Conservation (phyloP, 1,140 invertebrate species). For the Subanguina moxae region DNA sequence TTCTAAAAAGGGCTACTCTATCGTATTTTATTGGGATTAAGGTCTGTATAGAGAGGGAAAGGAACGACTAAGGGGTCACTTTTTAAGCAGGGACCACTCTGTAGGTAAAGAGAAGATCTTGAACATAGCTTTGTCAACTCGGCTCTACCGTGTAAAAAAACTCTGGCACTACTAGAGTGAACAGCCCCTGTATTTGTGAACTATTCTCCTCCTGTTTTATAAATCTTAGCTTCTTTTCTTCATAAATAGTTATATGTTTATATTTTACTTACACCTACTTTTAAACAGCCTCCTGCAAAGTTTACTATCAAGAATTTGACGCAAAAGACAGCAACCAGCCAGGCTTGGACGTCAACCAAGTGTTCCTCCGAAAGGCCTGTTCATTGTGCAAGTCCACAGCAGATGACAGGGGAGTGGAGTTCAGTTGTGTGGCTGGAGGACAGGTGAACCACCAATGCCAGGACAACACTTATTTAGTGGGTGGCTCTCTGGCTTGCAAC, state of each 20-base stretch:
- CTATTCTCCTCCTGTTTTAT: background rate
- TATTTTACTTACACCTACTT: background rate
- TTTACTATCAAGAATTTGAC: background rate
- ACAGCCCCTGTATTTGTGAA: background rate
- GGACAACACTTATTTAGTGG: background rate
- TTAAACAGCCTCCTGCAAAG: background rate
- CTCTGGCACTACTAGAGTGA: too few species aligned
- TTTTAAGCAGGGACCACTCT: too few species aligned
- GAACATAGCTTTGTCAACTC: too few species aligned
- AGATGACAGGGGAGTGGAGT: background rate
- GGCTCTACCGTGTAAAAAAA: too few species aligned
- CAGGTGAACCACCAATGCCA: background rate
- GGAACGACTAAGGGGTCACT: too few species aligned
- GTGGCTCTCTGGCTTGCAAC: slow-evolving; percentile 2
- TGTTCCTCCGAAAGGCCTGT: background rate
- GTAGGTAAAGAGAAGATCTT: too few species aligned
- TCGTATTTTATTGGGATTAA: too few species aligned
- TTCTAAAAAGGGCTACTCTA: too few species aligned
- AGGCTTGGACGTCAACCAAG: background rate
- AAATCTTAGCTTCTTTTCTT: background rate
- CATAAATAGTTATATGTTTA: background rate
- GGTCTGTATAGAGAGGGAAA: too few species aligned
- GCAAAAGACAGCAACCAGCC: background rate
- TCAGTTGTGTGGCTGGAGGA: background rate
- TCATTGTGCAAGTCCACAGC: background rate